Percentiles rank a stretch among this genome's conserved stretches.
Conservation (phyloP, 2,797 vertebrate species). For the Mycteria americana region DNA sequence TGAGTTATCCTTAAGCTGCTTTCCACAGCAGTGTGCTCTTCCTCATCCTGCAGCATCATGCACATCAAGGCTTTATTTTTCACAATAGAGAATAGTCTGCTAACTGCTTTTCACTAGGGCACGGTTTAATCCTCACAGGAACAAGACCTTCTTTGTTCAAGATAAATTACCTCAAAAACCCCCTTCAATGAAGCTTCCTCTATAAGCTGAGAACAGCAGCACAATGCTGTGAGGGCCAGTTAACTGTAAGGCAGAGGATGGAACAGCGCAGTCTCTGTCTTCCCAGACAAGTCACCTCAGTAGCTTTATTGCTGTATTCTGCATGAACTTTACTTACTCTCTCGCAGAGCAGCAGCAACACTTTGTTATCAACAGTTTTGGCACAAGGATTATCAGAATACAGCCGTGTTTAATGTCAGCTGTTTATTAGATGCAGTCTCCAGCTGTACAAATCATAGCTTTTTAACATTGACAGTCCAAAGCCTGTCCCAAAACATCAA, state of each 20-base stretch:
- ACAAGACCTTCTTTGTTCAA: too few relatives aligned
- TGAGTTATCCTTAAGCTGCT: background rate
- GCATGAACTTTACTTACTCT: background rate
- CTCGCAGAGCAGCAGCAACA: background rate
- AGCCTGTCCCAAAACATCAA: background rate
- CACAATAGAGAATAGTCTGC: too few relatives aligned
- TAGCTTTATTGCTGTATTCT: background rate
- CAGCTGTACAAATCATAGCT: background rate
- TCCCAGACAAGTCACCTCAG: rapidly evolving
- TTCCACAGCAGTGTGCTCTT: too few relatives aligned
- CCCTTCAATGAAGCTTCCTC: too few relatives aligned
- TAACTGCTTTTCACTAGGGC: background rate
- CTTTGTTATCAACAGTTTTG: background rate
- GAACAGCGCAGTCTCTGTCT: rapidly evolving
- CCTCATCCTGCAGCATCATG: background rate
- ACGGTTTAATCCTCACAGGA: background rate
- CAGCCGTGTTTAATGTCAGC: background rate
- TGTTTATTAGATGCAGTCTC: background rate
- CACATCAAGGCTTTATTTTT: background rate
- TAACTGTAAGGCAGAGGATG: background rate
- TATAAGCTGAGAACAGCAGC: background rate
- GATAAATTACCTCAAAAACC: background rate
- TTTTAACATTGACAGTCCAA: background rate
- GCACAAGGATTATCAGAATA: background rate
- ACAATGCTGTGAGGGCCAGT: rapidly evolving